Evolutionary conservation across 2,888 invertebrate genomes (phyloP).

Genomic region (Harpalus rufipes): DNA sequence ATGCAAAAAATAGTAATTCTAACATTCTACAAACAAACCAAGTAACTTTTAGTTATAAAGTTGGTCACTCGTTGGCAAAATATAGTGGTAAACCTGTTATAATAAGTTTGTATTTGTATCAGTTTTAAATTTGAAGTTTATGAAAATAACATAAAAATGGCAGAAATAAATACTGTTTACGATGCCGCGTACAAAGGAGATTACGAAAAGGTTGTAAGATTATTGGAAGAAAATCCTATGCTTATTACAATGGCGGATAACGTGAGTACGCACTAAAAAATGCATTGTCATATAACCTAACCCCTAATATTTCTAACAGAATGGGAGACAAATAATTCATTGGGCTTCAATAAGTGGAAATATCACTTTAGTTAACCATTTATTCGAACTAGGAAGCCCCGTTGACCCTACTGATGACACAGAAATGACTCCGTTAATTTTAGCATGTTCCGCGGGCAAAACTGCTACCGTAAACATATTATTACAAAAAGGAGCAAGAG

Average conservation of each 20-base stretch:
- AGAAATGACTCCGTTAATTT: conserved; percentile 87
- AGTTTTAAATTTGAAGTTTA: conserved; percentile 37
- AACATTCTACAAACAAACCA: neutral
- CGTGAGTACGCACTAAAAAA: conserved; percentile 75
- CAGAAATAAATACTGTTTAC: conserved; percentile 76
- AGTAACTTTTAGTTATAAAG: neutral
- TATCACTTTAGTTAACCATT: conserved; percentile 84
- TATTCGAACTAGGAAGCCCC: conserved; percentile 83
- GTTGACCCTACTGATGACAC: conserved; percentile 87
- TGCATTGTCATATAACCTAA: conserved; percentile 64
- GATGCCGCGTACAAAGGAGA: conserved; percentile 88
- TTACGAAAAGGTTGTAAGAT: conserved; percentile 82
- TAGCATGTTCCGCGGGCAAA: conserved; percentile 89
- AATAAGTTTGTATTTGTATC: neutral
- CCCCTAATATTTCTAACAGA: conserved; percentile 78
- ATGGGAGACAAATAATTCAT: conserved; percentile 85
- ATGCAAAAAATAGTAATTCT: neutral
- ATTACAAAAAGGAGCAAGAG: conserved; percentile 84
- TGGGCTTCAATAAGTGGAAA: conserved; percentile 91
- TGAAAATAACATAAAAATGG: conserved; percentile 33
- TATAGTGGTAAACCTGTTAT: conserved; percentile 6
- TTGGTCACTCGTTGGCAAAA: conserved; percentile 1
- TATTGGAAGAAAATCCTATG: conserved; percentile 80
- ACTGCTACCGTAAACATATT: conserved; percentile 83
- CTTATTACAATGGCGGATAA: conserved; percentile 78